A percentile compares a stretch with the other conserved stretches of the same genome.
Evolutionary conservation across 30 jellyfish, hydroid and myxozoan genomes (phyloP).

Genomic region (Rhopilema esculentum): DNA sequence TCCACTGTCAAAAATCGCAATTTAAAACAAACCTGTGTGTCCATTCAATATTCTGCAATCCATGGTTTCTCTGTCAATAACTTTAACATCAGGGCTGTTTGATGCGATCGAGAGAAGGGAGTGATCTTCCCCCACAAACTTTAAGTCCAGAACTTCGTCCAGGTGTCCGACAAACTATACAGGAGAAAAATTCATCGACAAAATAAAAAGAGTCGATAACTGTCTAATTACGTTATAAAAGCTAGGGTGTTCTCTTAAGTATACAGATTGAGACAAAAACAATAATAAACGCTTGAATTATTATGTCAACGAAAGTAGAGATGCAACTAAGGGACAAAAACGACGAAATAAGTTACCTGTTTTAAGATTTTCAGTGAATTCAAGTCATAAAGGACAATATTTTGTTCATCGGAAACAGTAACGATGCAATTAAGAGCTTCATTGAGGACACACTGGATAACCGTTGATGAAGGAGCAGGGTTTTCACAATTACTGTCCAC

Average conservation of each 20-base stretch:
- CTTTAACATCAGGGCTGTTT: slow-evolving; percentile 80
- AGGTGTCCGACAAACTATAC: slow-evolving; percentile 71
- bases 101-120: slow-evolving; percentile 73
- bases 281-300: background rate
- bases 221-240: no score
- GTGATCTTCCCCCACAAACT: slow-evolving; percentile 72
- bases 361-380: slow-evolving; percentile 27
- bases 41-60: slow-evolving; percentile 70
- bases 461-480: slow-evolving; percentile 5
- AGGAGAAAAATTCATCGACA: background rate
- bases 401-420: slow-evolving; percentile 72
- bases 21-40: slow-evolving; percentile 79
- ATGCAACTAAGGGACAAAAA: background rate
- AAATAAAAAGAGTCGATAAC: no score
- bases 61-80: slow-evolving; percentile 46
- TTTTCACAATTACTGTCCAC: slow-evolving; percentile 2
- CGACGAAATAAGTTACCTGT: slow-evolving; percentile 78
- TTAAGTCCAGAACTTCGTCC: slow-evolving; percentile 76
- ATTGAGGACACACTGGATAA: slow-evolving; percentile 42
- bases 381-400: slow-evolving; percentile 57
- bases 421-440: slow-evolving; percentile 37
- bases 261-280: background rate
- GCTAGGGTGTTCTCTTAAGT: background rate
- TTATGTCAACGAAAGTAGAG: background rate
- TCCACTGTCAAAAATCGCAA: no score